Percentiles rank a stretch among this genome's conserved stretches.
phyloP scores from a whole-genome alignment of 2,888 invertebrate genomes.

The Chalcis sispes region DNA sequence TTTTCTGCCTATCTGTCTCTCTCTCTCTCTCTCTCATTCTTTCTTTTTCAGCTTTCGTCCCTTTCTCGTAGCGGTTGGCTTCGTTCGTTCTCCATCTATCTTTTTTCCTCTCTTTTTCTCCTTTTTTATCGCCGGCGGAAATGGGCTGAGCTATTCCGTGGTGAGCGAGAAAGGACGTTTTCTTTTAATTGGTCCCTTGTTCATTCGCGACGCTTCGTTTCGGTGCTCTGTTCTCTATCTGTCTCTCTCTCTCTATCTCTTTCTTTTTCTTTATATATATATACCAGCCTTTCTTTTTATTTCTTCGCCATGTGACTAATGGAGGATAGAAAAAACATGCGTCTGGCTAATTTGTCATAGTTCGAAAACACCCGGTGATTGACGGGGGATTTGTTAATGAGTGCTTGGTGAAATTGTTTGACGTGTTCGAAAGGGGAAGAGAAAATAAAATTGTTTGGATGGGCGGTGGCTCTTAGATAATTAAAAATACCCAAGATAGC shows the following conservation, averaged over 20 bases:
- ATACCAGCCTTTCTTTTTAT: too few relatives aligned
- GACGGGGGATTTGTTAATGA: conserved; percentile 51
- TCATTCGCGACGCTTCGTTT: conserved; percentile 15
- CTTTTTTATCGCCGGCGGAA: conserved; percentile 7
- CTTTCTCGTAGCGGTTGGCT: too few relatives aligned
- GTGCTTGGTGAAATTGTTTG: not conserved
- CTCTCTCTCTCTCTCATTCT: conserved; percentile 23
- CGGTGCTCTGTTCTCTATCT: too few relatives aligned
- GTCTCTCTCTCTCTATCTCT: not conserved
- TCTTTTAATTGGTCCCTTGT: conserved; percentile 53
- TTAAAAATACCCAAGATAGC: conserved; percentile 23
- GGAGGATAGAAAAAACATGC: conserved; percentile 20
- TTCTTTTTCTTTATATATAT: too few relatives aligned
- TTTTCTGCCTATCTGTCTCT: conserved; percentile 14
- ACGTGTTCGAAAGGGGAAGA: not conserved
- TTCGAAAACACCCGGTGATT: conserved; percentile 41
- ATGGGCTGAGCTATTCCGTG: conserved; percentile 29
- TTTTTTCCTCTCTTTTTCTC: conserved; percentile 12
- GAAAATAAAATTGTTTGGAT: too few relatives aligned
- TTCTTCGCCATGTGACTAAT: too few relatives aligned
- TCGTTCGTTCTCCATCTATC: too few relatives aligned
- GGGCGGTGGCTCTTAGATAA: conserved; percentile 1
- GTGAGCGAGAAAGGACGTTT: not conserved
- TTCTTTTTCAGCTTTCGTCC: conserved; percentile 7
- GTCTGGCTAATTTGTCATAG: conserved; percentile 53